Evolutionary conservation across 2,888 invertebrate species (phyloP), one percentile per base, ranked within the genome.

Genomic region (Choreutis nemorana): DNA sequence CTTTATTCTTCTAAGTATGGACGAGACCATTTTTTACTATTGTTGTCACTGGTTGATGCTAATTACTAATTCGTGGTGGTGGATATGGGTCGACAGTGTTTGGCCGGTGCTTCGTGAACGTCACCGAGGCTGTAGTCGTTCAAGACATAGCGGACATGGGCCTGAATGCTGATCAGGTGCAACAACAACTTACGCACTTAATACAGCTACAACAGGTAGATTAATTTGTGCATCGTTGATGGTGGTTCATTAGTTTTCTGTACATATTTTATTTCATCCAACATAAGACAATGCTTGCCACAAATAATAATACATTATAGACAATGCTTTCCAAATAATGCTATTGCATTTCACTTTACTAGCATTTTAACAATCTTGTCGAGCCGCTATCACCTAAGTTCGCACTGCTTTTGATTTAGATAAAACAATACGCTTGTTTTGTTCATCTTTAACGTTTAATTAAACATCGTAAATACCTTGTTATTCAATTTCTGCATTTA

Each of bases 51-150:
- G 37, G 40, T 46, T 31, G 40, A 40, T 40, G 46, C 41, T 41
- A 49, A 31, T 50, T 45, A 39, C 41, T 50, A 48, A 50, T 55
- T 42, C 39, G 40, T 23, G 16, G 27, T 28, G 21, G 9, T 36
- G 55, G 49, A 37, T n/a, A n/a, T n/a, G n/a, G n/a, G n/a, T n/a
- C n/a, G n/a, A 48, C 73, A 78, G 77, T 77, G 45, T 32, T 72
- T 54, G 54, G 56, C 16, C 59, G 77, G 42, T 78, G 77, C 57
- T 55, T 78, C 45, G 48, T 58, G 40, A 53, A 68, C 50, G 52
- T 59, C 40, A 53, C 61, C 4, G 63, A 59, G 32, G 49, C 48
- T 13, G 31, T 55, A 35, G 33, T 42, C 14, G 38, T 59, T 21
- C 35, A 39, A n/a, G 38, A 49, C 4, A 36, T 48, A 29, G 40